Evolutionary conservation across 2,113 vertebrate genomes (phyloP), one percentile per base, ranked within the genome.

Genomic region (Guaruba guarouba): DNA sequence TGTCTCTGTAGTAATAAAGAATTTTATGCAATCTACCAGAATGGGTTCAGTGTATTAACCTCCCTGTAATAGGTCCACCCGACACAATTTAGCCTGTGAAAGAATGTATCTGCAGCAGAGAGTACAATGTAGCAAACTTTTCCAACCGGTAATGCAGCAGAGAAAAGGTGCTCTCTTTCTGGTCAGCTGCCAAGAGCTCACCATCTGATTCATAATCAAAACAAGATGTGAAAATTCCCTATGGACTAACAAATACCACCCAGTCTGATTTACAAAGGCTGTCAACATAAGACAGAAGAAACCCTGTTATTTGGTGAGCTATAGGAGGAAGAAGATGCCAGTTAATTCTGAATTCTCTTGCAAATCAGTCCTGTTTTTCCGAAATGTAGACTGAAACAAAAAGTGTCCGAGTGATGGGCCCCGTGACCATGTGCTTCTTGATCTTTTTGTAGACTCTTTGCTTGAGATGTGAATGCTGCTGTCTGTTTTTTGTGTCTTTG

Each of bases 291-390:
- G 35, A 49, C 31, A 69, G 37, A 68, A 82, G n/a, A 81, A 37
- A 37, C 25, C 12, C 7, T 88, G 43, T 64, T 18, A 39, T 92
- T 71, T 93, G 61, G 43, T 41, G 67, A 55, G 16, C 37, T 55
- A 9, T 11, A 35, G 64, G n/a, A 93, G 29, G 46, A 88, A 63
- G 69, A 63, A 71, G 54, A 25, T 59, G 43, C n/a, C 88, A 11
- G 62, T 82, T 92, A 66, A 80, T 91, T 73, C 41, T 88, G 54
- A 90, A 82, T 92, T 97, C 17, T 93, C 67, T 92, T 93, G 88
- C 71, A 88, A 82, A 90, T 66, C 20, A 12, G 13, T 57, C 18
- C 14, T 23, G 9, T 51, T 90, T 69, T 84, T 90, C 49, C 27
- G 67, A 69, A 94, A 69, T 13, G 10, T 64, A 44, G 13, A 64